Evolutionary conservation across 2,888 invertebrate species (phyloP).

Genomic region (Monopis laevigella): DNA sequence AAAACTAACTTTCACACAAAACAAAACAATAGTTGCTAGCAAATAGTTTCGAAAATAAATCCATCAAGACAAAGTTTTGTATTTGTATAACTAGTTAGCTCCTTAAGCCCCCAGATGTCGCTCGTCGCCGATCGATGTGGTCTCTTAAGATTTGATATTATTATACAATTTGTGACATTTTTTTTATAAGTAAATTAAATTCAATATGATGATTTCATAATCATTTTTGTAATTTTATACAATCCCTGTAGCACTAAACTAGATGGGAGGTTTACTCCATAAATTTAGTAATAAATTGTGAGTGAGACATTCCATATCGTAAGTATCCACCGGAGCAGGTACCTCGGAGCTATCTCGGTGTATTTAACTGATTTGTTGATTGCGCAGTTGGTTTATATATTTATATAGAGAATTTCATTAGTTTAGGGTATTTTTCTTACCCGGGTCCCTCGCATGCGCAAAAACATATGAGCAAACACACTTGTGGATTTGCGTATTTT

Average conservation of each 20-base stretch:
- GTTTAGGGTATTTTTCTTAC: no score
- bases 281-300: conserved; percentile 46
- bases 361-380: not conserved
- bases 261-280: conserved; percentile 39
- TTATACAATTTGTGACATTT: conserved; percentile 50
- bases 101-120: no score
- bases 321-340: not conserved
- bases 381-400: not conserved
- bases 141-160: conserved; percentile 54
- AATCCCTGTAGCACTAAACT: conserved; percentile 50
- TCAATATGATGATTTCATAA: conserved; percentile 48
- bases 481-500: no score
- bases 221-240: conserved; percentile 66
- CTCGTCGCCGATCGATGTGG: no score
- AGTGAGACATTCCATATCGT: conserved; percentile 67
- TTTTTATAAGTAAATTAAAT: conserved; percentile 38
- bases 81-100: no score
- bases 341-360: conserved; percentile 1
- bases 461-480: no score
- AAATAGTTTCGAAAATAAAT: no score
- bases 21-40: no score
- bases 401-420: not conserved
- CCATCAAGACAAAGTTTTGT: no score
- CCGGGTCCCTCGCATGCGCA: no score
- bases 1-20: no score